Base-by-base conservation (phyloP, 2,797 vertebrate genomes). In the Odontamblyopus rebecca region DNA sequence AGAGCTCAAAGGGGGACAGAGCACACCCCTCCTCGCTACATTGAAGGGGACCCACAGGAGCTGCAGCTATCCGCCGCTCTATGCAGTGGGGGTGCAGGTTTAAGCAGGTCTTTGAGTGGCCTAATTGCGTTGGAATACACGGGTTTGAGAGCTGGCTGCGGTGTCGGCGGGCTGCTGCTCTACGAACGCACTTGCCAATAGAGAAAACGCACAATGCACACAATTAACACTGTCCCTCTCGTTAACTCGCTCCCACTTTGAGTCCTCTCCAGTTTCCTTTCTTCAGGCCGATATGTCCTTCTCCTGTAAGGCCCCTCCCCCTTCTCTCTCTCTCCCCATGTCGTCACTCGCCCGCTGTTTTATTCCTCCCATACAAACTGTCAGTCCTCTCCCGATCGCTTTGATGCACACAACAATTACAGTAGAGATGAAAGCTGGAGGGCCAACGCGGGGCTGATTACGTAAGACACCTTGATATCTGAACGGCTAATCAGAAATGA, bases 101-200 rank as follows among this genome's bases (percentile, higher is more conserved):
- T 96, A 97, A 96, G 94, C 94, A 95, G 95, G 87, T 92, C 94
- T 97, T 96, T 96, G 92, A 96, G 92, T 93, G 92, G 94, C 91
- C 95, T 96, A 97, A 96, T 96, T 97, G 94, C 94, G 94, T 95
- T 95, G 95, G 94, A 97, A 96, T 96, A 95, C 94, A 93, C 95
- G 94, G 95, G 92, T 89, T 89, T 95, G 93, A 93, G 94, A 93
- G 93, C 93, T 91, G 91, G 91, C 86, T 95, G 61, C 92, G 93
- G 95, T 95, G 94, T 88, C 94, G 95, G 92, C 93, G 92, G 95
- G 93, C 93, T 94, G 93, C 94, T 94, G 93, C 93, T 89, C 93
- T 93, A 94, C 92, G 92, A 72, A 89, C 93, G 93, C 94, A 94
- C 93, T 94, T 92, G 91, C 89, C 87, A 89, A 94, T 91, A 93